Base-by-base conservation (phyloP, 2,797 vertebrate genomes). In the Pempheris klunzingeri region DNA sequence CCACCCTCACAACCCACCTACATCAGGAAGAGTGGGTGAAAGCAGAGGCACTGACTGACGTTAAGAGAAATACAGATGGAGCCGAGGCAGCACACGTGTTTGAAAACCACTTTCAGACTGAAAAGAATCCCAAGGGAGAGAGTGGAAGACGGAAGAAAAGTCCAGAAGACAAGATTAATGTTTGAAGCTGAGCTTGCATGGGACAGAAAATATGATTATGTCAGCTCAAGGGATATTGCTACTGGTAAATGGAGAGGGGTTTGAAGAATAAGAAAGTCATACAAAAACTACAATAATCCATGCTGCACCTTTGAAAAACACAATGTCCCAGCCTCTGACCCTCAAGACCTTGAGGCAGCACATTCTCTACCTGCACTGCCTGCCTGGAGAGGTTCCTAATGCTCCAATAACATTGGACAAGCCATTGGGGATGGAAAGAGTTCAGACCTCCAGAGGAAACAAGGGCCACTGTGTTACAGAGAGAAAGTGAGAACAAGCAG, bases 371-470 rank as follows among this genome's bases (percentile, higher is more conserved):
- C 72, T 82, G 30, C 53, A 52, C 38, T 66, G 46, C 36, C 50
- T 69, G 54, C 60, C 60, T 75, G 34, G 46, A 39, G 55, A 77
- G 68, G n/a, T 41, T 63, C 66, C 67, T 38, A 67, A 77, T 55
- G 73, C 77, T 84, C 66, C 67, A 91, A 61, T 87, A 87, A 90
- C 65, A 70, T 55, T 73, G 65, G 53, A 89, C 46, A 60, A 47
- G 44, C 67, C 57, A 32, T 71, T 59, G 66, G 71, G 49, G 76
- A 85, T 74, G 87, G 88, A 93, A 88, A 85, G 47, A 68, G 67
- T 61, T 75, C 55, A 74, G 72, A 91, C n/a, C n/a, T n/a, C n/a
- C n/a, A n/a, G n/a, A n/a, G n/a, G 88, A 90, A 77, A 88, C 77
- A 90, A 84, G 77, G 72, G 74, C 77, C 55, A 77, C 81, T 83